phyloP scores from a whole-genome alignment of 2,113 vertebrate genomes.

The Zapornia atra region DNA sequence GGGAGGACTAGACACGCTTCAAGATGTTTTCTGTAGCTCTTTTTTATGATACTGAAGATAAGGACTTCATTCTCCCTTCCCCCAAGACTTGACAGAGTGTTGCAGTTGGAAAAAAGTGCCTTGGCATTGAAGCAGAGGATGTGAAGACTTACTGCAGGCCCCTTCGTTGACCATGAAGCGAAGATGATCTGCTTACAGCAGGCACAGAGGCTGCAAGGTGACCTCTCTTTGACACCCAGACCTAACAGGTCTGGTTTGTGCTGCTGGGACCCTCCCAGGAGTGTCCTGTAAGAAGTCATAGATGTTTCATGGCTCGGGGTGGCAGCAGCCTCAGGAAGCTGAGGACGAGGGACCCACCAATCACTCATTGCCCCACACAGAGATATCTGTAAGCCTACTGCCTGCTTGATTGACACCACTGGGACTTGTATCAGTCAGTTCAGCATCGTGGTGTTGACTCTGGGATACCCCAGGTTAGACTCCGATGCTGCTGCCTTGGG shows the following conservation, averaged over 20 bases:
- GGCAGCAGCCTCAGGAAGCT: neutral
- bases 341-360: rapidly evolving
- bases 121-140: neutral
- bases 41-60: neutral
- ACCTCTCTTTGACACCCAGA: neutral
- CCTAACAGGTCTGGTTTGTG: neutral
- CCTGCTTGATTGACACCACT: neutral
- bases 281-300: neutral
- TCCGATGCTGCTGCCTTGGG: neutral
- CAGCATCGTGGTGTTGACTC: neutral
- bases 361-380: rapidly evolving
- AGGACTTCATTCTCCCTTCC: neutral
- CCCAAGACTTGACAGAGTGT: neutral
- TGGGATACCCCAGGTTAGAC: neutral
- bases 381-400: neutral
- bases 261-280: neutral
- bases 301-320: rapidly evolving
- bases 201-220: neutral
- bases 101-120: neutral
- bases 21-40: conserved; percentile 13
- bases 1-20: conserved; percentile 14
- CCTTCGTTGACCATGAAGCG: rapidly evolving
- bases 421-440: neutral
- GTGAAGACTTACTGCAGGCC: neutral
- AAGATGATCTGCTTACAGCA: neutral